Percentiles rank a stretch among this genome's conserved stretches.
phyloP scores from a whole-genome alignment of 2,113 vertebrate genomes.

The Suricata suricatta region DNA sequence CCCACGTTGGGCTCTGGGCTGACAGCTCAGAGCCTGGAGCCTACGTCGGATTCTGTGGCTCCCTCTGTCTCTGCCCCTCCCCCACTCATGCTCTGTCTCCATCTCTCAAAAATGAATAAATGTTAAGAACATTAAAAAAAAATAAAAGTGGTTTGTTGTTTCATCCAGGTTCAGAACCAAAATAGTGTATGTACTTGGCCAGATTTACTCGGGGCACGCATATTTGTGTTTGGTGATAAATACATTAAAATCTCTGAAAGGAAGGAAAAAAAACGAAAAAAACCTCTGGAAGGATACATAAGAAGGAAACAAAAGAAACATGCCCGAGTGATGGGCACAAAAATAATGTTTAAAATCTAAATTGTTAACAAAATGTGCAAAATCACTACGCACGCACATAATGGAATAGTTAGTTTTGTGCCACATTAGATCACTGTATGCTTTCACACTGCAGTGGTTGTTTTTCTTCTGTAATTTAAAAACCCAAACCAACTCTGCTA shows the following conservation, averaged over 20 bases:
- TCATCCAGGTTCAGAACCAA: conserved; percentile 3
- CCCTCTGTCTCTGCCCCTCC: too few species aligned
- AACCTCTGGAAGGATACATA: not conserved
- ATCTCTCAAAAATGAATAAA: too few species aligned
- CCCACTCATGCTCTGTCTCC: too few species aligned
- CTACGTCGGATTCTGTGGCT: too few species aligned
- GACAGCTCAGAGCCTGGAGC: too few species aligned
- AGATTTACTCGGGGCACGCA: not conserved
- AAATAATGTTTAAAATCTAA: conserved; percentile 58
- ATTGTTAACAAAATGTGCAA: conserved; percentile 50
- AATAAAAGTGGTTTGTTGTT: too few species aligned
- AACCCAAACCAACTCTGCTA: conserved; percentile 63
- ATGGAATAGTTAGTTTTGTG: conserved; percentile 41
- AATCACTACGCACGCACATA: conserved; percentile 34
- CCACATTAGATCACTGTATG: not conserved
- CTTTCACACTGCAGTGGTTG: conserved; percentile 50
- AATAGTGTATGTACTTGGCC: not conserved
- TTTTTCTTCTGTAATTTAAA: conserved; percentile 70
- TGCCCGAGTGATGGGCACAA: not conserved
- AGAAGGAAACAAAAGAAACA: conserved; percentile 49
- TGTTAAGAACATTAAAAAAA: too few species aligned
- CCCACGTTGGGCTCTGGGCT: too few species aligned
- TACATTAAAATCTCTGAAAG: not conserved
- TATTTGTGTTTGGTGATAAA: conserved; percentile 25
- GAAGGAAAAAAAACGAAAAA: conserved; percentile 43